Evolutionary conservation across 2,888 invertebrate genomes (phyloP).

Genomic region (Epistrophe grossulariae): DNA sequence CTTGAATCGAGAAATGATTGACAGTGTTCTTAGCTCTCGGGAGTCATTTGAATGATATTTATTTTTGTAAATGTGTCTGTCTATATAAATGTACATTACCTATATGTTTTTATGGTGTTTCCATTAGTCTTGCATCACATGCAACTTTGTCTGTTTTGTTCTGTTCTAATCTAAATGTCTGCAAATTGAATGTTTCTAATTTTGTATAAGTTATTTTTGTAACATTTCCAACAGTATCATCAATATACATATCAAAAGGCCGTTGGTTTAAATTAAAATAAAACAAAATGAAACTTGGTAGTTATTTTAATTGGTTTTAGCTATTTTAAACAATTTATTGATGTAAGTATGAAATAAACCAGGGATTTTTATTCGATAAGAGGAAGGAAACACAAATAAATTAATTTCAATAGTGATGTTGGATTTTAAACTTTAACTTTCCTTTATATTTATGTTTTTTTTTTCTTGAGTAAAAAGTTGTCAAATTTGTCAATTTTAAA

Average conservation of each 20-base stretch:
- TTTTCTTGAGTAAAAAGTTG: too few relatives aligned
- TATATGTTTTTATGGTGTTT: constrained; percentile 32
- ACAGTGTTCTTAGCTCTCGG: constrained; percentile 64
- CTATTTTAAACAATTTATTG: not conserved
- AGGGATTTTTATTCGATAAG: not conserved
- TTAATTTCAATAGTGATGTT: too few relatives aligned
- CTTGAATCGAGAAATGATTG: constrained; percentile 64
- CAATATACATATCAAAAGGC: not conserved
- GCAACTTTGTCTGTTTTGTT: constrained; percentile 23
- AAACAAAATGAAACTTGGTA: not conserved
- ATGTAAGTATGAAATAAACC: not conserved
- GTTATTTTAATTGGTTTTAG: not conserved
- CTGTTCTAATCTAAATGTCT: constrained; percentile 14
- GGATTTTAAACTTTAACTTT: too few relatives aligned
- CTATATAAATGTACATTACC: not conserved
- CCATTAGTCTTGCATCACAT: constrained; percentile 40
- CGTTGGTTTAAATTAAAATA: not conserved
- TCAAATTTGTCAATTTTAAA: too few relatives aligned
- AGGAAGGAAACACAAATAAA: not conserved
- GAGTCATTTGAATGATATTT: constrained; percentile 55
- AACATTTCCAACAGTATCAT: constrained; percentile 8
- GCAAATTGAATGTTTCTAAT: constrained; percentile 33
- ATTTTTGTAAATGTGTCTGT: constrained; percentile 49
- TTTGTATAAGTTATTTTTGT: constrained; percentile 29
- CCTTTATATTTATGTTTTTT: too few relatives aligned